phyloP scores from a whole-genome alignment of 1,140 invertebrate species.

The Homalodisca vitripennis region DNA sequence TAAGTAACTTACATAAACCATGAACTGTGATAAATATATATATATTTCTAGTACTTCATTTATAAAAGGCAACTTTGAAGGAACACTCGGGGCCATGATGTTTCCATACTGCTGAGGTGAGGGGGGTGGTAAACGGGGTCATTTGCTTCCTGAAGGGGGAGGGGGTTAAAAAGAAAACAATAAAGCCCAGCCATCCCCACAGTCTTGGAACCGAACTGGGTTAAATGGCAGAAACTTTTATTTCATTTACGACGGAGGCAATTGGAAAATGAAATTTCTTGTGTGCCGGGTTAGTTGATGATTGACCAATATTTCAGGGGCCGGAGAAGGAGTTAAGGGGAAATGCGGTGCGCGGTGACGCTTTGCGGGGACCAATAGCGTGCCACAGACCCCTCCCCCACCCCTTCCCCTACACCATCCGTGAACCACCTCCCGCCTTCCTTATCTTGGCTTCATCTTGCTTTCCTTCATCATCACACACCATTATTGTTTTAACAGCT shows the following conservation, averaged over 20 bases:
- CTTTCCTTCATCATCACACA: constrained; percentile 23
- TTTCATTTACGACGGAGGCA: constrained; percentile 24
- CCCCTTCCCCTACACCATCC: background rate
- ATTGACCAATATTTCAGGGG: constrained; percentile 24
- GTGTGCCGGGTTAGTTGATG: constrained; percentile 10
- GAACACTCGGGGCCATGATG: background rate
- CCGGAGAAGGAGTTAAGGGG: constrained; percentile 21
- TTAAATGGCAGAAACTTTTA: constrained; percentile 21
- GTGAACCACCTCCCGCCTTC: background rate
- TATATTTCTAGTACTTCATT: no score
- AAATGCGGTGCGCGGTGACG: background rate
- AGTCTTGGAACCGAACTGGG: constrained; percentile 13
- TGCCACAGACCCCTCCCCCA: background rate
- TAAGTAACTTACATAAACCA: no score
- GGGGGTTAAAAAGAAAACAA: constrained; percentile 18
- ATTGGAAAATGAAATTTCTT: constrained; percentile 26
- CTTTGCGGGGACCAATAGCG: constrained; percentile 14
- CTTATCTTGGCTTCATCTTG: constrained; percentile 26
- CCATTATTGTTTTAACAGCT: constrained; percentile 16
- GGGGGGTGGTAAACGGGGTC: background rate
- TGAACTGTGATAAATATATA: no score
- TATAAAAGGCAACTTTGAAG: no score
- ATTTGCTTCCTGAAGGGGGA: background rate
- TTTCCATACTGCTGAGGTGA: no score
- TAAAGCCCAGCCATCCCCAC: constrained; percentile 12